Percentiles rank a stretch among this genome's conserved stretches.
phyloP scores from a whole-genome alignment of 2,113 vertebrate genomes.

The Eptatretus burgeri region DNA sequence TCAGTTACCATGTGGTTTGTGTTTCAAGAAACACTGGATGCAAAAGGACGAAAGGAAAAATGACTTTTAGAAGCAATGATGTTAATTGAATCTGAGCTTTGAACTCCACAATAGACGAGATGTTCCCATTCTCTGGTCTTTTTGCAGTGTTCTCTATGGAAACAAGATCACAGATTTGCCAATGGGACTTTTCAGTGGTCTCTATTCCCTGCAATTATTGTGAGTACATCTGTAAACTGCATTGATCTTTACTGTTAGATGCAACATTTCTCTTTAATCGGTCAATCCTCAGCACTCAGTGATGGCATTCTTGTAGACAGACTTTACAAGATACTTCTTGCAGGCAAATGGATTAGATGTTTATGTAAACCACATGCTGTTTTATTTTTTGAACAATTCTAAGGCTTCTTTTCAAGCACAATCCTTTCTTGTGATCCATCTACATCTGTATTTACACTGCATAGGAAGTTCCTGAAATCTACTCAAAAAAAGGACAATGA shows the following conservation, averaged over 20 bases:
- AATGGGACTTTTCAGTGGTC: constrained; percentile 71
- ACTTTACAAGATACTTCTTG: too few species aligned
- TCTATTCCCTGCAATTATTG: constrained; percentile 78
- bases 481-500: too few species aligned
- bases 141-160: constrained; percentile 58
- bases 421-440: too few species aligned
- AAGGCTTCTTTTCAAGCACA: too few species aligned
- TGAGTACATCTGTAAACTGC: constrained; percentile 28
- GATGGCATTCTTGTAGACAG: too few species aligned
- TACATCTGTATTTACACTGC: too few species aligned
- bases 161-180: constrained; percentile 97
- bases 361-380: too few species aligned
- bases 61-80: constrained; percentile 10
- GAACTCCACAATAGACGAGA: neutral
- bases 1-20: constrained; percentile 11
- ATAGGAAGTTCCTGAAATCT: too few species aligned
- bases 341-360: too few species aligned
- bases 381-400: too few species aligned
- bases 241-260: neutral
- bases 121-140: constrained; percentile 9
- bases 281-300: too few species aligned
- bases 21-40: constrained; percentile 12
- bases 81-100: constrained; percentile 11
- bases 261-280: too few species aligned
- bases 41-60: constrained; percentile 8